Conservation (phyloP, 1,140 invertebrate genomes). For the Physella acuta region DNA sequence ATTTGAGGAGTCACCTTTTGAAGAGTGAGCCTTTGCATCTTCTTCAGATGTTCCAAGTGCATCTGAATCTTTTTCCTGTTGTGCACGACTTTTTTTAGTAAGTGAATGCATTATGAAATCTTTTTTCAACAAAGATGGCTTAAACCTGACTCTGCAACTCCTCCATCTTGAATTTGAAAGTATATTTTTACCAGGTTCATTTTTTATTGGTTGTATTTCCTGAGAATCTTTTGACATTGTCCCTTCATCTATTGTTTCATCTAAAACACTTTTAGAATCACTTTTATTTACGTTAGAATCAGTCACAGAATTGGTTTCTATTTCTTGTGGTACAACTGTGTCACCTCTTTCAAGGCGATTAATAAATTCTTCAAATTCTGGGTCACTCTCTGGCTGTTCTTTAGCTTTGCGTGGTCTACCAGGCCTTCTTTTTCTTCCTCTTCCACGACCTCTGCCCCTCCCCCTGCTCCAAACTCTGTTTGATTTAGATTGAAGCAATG, state of each 20-base stretch:
- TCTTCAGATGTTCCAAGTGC: background rate
- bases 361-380: slow-evolving; percentile 19
- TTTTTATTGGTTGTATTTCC: background rate
- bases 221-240: background rate
- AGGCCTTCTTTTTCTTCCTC: slow-evolving; percentile 20
- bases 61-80: background rate
- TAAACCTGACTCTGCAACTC: slow-evolving; percentile 28
- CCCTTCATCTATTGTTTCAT: background rate
- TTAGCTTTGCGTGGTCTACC: slow-evolving; percentile 13
- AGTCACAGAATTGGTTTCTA: background rate
- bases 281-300: slow-evolving; percentile 7
- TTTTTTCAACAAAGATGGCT: slow-evolving; percentile 24
- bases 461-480: slow-evolving; percentile 10
- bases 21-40: background rate
- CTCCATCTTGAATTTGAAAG: slow-evolving; percentile 25
- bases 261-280: background rate
- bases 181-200: slow-evolving; percentile 14
- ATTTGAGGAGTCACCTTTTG: background rate
- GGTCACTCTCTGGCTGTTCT: slow-evolving; percentile 29
- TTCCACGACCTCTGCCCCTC: slow-evolving; percentile 30
- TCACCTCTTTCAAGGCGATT: slow-evolving; percentile 25
- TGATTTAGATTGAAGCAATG: background rate
- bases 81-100: slow-evolving; percentile 21
- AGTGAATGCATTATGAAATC: slow-evolving; percentile 34
- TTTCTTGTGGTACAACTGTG: background rate